These are phyloP conservation scores for Bufotes viridis DNA, from an alignment of 2,797 vertebrate genomes.

Conservation along the genomic window DNA sequence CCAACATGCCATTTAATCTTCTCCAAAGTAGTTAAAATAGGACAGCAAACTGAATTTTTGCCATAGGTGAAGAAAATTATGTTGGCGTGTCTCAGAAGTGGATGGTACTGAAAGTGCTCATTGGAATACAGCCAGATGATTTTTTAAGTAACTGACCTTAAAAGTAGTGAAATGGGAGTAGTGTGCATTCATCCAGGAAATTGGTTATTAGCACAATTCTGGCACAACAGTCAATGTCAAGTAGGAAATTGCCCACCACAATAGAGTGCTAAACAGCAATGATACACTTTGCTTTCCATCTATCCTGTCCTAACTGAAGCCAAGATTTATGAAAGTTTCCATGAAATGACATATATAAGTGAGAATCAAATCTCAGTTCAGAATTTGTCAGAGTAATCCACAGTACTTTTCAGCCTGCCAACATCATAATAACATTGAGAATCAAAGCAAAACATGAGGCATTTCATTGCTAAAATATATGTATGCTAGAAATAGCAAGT, in stretches of 20 bases:
- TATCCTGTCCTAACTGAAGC: constrained; percentile 13
- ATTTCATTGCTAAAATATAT: constrained; percentile 12
- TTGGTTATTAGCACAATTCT: constrained; percentile 22
- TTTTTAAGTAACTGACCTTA: background rate
- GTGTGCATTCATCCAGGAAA: constrained; percentile 21
- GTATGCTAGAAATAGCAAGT: background rate
- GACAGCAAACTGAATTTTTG: no score
- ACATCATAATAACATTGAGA: background rate
- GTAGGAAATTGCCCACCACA: background rate
- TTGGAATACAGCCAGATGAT: background rate
- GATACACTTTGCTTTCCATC: background rate
- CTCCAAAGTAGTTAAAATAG: no score
- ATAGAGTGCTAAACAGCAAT: background rate
- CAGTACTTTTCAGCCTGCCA: background rate
- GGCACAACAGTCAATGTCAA: constrained; percentile 33
- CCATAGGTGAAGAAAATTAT: background rate
- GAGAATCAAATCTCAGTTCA: constrained; percentile 21
- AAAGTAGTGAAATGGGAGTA: background rate
- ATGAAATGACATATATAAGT: constrained; percentile 15
- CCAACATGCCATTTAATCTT: no score
- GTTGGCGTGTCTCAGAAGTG: background rate
- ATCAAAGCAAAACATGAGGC: constrained; percentile 9
- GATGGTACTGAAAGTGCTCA: background rate
- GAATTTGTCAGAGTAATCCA: constrained; percentile 20
- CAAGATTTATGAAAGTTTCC: constrained; percentile 14